Base-by-base conservation (phyloP, 2,888 invertebrate species). In the Polyploca ridens region DNA sequence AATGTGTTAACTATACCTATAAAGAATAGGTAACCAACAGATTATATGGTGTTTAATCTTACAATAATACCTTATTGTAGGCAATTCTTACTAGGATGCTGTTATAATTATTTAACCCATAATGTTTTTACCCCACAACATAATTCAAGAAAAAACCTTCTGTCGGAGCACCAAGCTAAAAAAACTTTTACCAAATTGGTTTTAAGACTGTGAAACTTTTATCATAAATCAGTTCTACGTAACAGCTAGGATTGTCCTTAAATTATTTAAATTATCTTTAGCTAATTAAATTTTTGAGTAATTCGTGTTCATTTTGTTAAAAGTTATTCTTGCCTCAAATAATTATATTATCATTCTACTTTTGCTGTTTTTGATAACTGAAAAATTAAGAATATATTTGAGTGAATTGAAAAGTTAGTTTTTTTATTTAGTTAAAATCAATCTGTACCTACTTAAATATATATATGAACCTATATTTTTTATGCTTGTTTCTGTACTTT, bases 181-280 rank as follows among this genome's bases (percentile, higher is more conserved):
- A 85, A 83, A 87, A 85, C 79, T 86, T 86, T 81, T 74, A 74
- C 75, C 76, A 85, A 90, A 88, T 87, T 87, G 84, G 84, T 88
- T 86, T 83, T 83, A 82, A 85, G 84, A 79, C 83, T 84, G 78
- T 74, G 62, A 76, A 89, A 89, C 85, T 88, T 88, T 89, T 85
- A 88, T 86, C 86, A 88, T 88, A 88, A 89, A 89, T 90, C 87
- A 83, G 80, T 79, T 75, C 75, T 66, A 54, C 71, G 82, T 83
- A 85, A 84, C 79, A 41, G 81, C 79, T 74, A 74, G 75, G 77
- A 77, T 77, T 76, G 81, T 85, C 78, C 82, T 82, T 79, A 81
- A 85, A 79, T 81, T 78, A 78, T 80, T 79, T 75, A 79, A 82
- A 83, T 82, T 77, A 84, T 81, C 79, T 79, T 74, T 69, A 64